Percentiles rank a stretch among this genome's conserved stretches.
These are phyloP conservation scores for Spinus pinus DNA, from an alignment of 2,797 vertebrate genomes.

Conservation along the genomic window DNA sequence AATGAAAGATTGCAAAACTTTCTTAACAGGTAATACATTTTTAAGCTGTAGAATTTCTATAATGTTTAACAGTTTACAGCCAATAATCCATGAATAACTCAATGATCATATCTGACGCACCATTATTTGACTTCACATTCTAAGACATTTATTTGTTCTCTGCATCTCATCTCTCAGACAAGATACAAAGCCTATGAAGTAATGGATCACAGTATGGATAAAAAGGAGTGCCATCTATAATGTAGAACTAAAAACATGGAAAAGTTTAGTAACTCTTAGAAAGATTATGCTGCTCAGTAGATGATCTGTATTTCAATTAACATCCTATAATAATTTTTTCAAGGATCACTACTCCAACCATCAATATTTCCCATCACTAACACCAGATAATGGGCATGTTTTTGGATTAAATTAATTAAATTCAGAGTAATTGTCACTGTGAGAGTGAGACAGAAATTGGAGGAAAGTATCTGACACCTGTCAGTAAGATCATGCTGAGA, in stretches of 20 bases:
- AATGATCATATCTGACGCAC: neutral
- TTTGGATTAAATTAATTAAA: neutral
- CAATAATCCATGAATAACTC: neutral
- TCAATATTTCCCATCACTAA: neutral
- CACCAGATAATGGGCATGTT: neutral
- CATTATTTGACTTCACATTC: neutral
- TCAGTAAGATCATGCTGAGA: neutral
- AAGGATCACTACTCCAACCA: neutral
- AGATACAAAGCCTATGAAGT: neutral
- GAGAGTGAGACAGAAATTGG: neutral
- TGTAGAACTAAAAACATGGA: neutral
- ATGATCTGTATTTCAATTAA: neutral
- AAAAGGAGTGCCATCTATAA: neutral
- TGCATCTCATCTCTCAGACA: neutral
- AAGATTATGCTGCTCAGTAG: neutral
- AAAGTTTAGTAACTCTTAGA: neutral
- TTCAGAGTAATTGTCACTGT: neutral
- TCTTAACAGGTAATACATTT: neutral
- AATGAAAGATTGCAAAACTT: neutral
- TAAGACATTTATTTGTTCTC: neutral
- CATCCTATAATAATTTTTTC: neutral
- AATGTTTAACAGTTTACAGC: neutral
- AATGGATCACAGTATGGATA: neutral
- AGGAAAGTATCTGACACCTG: neutral
- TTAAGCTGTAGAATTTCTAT: neutral